Conservation (phyloP, 2,797 vertebrate genomes). For the Sorex maritimensis region DNA sequence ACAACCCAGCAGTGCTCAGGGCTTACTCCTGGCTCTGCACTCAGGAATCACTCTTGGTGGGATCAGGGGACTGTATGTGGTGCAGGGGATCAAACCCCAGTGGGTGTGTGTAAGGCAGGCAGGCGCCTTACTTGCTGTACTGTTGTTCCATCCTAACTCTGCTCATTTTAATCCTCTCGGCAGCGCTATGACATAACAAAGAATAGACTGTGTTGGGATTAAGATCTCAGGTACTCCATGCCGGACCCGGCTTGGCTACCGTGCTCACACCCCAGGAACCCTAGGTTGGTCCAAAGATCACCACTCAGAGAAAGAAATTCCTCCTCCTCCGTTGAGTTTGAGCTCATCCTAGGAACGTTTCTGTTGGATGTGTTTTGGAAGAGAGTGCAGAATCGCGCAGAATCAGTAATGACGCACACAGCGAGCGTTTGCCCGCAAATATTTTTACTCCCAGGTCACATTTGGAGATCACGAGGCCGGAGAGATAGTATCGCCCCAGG, state of each 20-base stretch:
- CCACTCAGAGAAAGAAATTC: no score
- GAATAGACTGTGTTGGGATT: not conserved
- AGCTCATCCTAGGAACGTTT: not conserved
- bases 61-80: no score
- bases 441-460: not conserved
- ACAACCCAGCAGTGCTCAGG: no score
- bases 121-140: no score
- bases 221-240: not conserved
- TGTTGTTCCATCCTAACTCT: not conserved
- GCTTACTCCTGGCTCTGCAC: no score
- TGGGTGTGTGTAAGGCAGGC: no score
- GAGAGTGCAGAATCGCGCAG: not conserved
- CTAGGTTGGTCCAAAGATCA: no score
- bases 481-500: no score
- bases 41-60: no score
- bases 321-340: not conserved
- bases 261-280: no score
- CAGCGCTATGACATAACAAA: not conserved
- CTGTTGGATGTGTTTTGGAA: not conserved
- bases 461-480: not conserved
- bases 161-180: not conserved
- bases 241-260: no score
- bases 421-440: not conserved
- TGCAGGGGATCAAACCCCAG: no score
- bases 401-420: not conserved